Evolutionary conservation across 2,888 invertebrate genomes (phyloP).

Genomic region (Scaptomyza caliginosa): DNA sequence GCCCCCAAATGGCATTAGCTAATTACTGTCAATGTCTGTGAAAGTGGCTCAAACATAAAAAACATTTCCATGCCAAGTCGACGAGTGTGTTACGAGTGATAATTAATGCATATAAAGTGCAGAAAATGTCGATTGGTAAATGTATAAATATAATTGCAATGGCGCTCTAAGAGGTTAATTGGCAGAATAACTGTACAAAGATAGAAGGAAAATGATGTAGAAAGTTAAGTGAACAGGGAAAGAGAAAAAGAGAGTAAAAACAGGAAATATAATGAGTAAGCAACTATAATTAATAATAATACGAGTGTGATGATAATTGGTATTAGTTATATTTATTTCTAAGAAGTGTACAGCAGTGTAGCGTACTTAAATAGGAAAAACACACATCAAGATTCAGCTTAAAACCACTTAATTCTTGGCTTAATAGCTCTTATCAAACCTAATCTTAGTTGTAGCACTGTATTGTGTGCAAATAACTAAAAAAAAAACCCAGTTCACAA

Average conservation of each 20-base stretch:
- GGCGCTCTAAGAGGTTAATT: not conserved
- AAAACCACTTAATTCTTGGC: not conserved
- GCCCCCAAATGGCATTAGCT: conserved; percentile 19
- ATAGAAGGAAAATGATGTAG: not conserved
- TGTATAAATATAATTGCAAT: conserved; percentile 3
- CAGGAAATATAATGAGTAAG: not conserved
- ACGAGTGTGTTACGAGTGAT: not conserved
- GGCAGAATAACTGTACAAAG: not conserved
- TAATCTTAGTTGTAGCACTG: conserved; percentile 5
- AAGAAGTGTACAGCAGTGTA: not conserved
- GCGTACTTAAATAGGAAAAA: too few species aligned
- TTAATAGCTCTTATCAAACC: conserved; percentile 1
- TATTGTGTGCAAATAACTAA: conserved; percentile 29
- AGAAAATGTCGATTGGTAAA: conserved; percentile 2
- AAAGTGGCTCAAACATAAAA: conserved; percentile 26
- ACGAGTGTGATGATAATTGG: not conserved
- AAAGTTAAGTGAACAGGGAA: not conserved
- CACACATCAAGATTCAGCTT: too few species aligned
- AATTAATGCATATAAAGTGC: conserved; percentile 5
- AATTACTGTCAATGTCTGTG: conserved; percentile 28
- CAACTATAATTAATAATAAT: not conserved
- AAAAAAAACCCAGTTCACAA: conserved; percentile 12
- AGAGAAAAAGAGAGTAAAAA: not conserved
- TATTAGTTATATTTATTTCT: not conserved
- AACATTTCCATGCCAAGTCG: conserved; percentile 25